phyloP scores from a whole-genome alignment of 2,888 invertebrate genomes.

The Schizotus pectinicornis region DNA sequence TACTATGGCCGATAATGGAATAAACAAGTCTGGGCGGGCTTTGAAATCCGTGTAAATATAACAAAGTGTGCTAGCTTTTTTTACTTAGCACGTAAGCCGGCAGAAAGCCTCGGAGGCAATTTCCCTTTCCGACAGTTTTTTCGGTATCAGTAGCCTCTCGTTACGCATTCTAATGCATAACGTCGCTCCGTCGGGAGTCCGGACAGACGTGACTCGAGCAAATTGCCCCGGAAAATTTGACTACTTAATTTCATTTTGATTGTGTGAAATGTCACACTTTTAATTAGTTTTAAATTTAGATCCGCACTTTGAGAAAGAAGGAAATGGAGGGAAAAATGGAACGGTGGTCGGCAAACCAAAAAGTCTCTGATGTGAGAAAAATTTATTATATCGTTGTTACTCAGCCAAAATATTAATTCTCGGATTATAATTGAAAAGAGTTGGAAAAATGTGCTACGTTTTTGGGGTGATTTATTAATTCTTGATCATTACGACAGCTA shows the following conservation, averaged over 20 bases:
- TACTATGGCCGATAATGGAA: constrained; percentile 3
- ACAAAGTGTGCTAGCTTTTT: constrained; percentile 17
- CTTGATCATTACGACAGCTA: too few relatives aligned
- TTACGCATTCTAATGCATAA: constrained; percentile 47
- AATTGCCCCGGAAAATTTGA: constrained; percentile 47
- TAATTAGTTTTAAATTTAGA: constrained; percentile 43
- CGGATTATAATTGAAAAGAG: too few relatives aligned
- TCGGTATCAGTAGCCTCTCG: constrained; percentile 44
- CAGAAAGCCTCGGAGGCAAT: constrained; percentile 35
- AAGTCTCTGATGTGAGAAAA: too few relatives aligned
- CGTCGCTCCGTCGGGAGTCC: constrained; percentile 31
- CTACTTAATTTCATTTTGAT: constrained; percentile 49
- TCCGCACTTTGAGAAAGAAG: constrained; percentile 11
- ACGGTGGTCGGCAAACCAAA: not conserved
- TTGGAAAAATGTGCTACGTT: too few relatives aligned
- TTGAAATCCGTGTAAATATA: constrained; percentile 5
- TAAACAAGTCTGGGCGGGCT: not conserved
- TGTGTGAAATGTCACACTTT: constrained; percentile 46
- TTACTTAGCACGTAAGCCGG: constrained; percentile 25
- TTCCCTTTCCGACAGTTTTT: constrained; percentile 43
- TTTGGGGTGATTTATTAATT: too few relatives aligned
- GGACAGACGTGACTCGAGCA: constrained; percentile 45
- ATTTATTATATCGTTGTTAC: too few relatives aligned
- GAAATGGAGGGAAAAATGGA: not conserved
- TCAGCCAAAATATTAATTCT: too few relatives aligned